A percentile compares a stretch with the other conserved stretches of the same genome.
phyloP scores from a whole-genome alignment of 2,888 invertebrate species.

The Drosophila robusta region DNA sequence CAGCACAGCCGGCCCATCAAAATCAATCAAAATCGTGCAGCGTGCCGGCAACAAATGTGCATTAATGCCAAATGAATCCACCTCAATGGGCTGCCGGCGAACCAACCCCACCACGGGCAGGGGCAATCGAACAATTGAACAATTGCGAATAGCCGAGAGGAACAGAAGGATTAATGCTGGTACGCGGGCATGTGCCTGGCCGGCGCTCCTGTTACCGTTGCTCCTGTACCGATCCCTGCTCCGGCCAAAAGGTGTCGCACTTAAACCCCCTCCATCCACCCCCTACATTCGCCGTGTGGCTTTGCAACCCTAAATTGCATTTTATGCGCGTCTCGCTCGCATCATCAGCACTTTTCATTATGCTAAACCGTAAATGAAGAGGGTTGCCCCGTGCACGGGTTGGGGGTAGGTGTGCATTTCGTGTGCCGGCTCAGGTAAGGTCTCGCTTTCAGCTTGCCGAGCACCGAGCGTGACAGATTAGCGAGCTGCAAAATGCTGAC shows the following conservation, averaged over 20 bases:
- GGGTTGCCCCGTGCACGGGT: conserved; percentile 50
- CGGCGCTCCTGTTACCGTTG: conserved; percentile 6
- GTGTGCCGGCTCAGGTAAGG: conserved; percentile 60
- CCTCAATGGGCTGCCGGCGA: conserved; percentile 34
- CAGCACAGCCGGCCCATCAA: conserved; percentile 24
- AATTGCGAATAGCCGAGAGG: conserved; percentile 67
- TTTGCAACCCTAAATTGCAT: conserved; percentile 81
- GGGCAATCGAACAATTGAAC: conserved; percentile 73
- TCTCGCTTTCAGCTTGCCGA: conserved; percentile 15
- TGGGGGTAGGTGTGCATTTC: conserved; percentile 45
- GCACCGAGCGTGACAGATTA: conserved; percentile 44
- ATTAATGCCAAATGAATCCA: conserved; percentile 41
- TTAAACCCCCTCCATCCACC: conserved; percentile 27
- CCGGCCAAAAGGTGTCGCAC: conserved; percentile 69
- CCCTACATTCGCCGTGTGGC: conserved; percentile 38
- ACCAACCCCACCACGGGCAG: conserved; percentile 9
- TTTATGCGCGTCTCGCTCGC: conserved; percentile 46
- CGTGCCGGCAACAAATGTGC: conserved; percentile 51
- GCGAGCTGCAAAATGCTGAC: conserved; percentile 70
- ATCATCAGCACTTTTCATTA: conserved; percentile 78
- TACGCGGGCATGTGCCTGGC: conserved; percentile 46
- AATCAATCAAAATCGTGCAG: conserved; percentile 71
- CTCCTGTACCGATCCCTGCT: conserved; percentile 24
- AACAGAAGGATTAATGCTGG: conserved; percentile 82
- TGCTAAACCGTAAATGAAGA: conserved; percentile 79